A percentile compares a stretch with the other conserved stretches of the same genome.
Conservation (phyloP, 1,140 invertebrate species). For the Gerris buenoi region DNA sequence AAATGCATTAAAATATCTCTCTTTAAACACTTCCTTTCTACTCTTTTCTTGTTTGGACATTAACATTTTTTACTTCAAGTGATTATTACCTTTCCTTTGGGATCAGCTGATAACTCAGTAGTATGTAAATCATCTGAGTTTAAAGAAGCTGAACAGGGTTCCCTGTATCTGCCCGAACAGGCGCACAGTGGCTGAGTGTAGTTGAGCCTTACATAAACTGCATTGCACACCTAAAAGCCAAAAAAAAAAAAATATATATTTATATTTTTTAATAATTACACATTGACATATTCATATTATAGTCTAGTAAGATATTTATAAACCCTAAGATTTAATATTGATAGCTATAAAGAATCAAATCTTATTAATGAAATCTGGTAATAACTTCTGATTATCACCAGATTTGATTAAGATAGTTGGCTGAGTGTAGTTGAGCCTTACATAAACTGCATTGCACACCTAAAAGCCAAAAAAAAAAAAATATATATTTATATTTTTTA, state of each 20-base stretch:
- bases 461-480: conserved; percentile 29
- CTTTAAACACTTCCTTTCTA: too few relatives aligned
- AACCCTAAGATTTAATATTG: too few relatives aligned
- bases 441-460: conserved; percentile 85
- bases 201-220: conserved; percentile 78
- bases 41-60: too few relatives aligned
- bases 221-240: conserved; percentile 64
- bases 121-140: conserved; percentile 82
- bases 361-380: too few relatives aligned
- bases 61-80: too few relatives aligned
- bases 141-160: conserved; percentile 75
- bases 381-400: too few relatives aligned
- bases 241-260: background rate
- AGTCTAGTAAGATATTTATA: too few relatives aligned
- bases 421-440: conserved; percentile 79
- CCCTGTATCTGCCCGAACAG: conserved; percentile 67
- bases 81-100: conserved; percentile 64
- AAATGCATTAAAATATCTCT: too few relatives aligned
- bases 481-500: background rate
- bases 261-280: background rate
- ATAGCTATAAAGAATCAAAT: too few relatives aligned
- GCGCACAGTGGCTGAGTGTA: conserved; percentile 84
- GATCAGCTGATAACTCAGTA: conserved; percentile 69
- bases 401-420: too few relatives aligned
- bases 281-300: too few relatives aligned